phyloP scores from a whole-genome alignment of 2,113 vertebrate genomes.

The Bothrops jararaca region DNA sequence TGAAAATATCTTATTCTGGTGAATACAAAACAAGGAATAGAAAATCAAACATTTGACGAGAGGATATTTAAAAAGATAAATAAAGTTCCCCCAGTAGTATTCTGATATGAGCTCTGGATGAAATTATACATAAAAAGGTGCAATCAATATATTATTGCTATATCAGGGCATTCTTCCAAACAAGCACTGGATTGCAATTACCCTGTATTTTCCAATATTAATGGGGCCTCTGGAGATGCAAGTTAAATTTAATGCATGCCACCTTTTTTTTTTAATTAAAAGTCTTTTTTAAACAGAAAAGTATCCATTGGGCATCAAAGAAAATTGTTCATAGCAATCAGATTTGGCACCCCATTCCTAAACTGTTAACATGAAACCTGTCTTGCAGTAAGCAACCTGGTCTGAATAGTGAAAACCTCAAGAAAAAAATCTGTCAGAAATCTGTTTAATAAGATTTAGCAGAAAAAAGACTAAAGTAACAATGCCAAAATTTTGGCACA shows the following conservation, averaged over 20 bases:
- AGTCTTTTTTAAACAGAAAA: background rate
- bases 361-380: background rate
- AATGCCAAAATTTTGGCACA: background rate
- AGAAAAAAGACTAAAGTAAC: background rate
- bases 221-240: background rate
- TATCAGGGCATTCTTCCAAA: background rate
- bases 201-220: background rate
- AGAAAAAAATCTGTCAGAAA: background rate
- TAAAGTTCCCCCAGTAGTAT: background rate
- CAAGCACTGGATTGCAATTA: background rate
- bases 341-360: background rate
- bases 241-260: background rate
- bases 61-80: background rate
- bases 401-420: background rate
- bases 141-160: background rate
- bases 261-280: background rate
- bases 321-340: background rate
- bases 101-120: background rate
- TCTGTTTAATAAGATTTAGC: background rate
- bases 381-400: background rate
- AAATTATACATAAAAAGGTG: background rate
- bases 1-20: background rate
- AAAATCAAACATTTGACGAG: background rate
- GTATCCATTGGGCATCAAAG: background rate
- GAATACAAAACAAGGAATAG: background rate